Evolutionary conservation across 92 coral and sea anemone species (phyloP).

Genomic region (Palythoa grandis): DNA sequence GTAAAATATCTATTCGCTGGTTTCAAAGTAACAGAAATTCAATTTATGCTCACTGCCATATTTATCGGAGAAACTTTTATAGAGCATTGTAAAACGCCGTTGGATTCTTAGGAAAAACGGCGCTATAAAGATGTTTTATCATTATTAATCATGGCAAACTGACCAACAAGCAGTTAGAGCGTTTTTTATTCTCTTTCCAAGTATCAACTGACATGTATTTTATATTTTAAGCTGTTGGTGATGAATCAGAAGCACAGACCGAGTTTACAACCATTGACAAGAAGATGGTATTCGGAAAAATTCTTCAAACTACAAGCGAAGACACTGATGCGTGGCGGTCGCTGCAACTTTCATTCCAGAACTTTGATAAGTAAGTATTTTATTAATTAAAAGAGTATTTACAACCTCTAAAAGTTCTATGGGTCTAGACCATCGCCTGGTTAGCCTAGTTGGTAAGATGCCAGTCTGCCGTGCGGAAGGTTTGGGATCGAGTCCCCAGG

Average conservation of each 20-base stretch:
- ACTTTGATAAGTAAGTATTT: slow-evolving; percentile 2
- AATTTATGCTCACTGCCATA: no score
- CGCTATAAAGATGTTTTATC: no score
- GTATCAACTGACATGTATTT: background rate
- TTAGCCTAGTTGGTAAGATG: no score
- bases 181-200: background rate
- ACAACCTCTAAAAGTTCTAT: no score
- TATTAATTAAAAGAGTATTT: background rate
- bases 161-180: background rate
- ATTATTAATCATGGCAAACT: background rate
- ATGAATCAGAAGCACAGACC: background rate
- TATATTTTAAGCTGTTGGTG: background rate
- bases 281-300: background rate
- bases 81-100: no score
- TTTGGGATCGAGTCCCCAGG: no score
- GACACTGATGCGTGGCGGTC: background rate
- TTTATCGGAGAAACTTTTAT: background rate
- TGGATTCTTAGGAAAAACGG: no score
- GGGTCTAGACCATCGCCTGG: no score
- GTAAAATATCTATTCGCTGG: no score
- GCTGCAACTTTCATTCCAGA: background rate
- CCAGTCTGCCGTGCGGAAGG: no score
- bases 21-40: no score
- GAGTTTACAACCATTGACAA: background rate
- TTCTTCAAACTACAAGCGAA: slow-evolving; percentile 11